Evolutionary conservation across 2,113 vertebrate species (phyloP).

Genomic region (Oncorhynchus masou): DNA sequence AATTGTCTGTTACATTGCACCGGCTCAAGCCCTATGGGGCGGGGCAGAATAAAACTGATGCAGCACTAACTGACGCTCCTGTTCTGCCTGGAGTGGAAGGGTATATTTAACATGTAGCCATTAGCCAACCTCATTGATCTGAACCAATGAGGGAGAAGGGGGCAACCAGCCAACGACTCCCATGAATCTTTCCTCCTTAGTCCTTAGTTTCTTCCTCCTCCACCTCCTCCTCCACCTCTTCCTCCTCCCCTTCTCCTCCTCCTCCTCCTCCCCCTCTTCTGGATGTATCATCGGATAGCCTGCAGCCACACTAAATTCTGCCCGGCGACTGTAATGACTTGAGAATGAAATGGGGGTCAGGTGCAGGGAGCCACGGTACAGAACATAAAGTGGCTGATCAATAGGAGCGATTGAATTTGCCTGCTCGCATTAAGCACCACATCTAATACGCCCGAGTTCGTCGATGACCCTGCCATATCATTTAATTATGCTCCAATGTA

Average conservation of each 20-base stretch:
- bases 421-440: conserved; percentile 67
- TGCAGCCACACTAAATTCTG: conserved; percentile 58
- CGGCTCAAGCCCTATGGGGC: background rate
- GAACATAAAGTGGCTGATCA: conserved; percentile 69
- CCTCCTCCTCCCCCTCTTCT: background rate
- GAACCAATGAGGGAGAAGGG: background rate
- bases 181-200: background rate
- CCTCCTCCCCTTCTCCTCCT: background rate
- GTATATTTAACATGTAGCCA: conserved; percentile 12
- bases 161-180: background rate
- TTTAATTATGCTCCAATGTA: conserved; percentile 62
- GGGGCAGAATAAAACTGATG: background rate
- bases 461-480: conserved; percentile 52
- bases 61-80: background rate
- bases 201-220: background rate
- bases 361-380: conserved; percentile 56
- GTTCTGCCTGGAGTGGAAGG: background rate
- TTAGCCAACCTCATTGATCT: conserved; percentile 5
- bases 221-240: background rate
- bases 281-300: conserved; percentile 30
- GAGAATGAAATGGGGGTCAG: conserved; percentile 70
- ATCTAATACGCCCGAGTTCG: conserved; percentile 61
- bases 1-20: background rate
- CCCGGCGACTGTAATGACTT: conserved; percentile 61
- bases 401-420: conserved; percentile 68